Evolutionary conservation across 1,140 invertebrate species (phyloP).

Genomic region (Listronotus oregonensis): DNA sequence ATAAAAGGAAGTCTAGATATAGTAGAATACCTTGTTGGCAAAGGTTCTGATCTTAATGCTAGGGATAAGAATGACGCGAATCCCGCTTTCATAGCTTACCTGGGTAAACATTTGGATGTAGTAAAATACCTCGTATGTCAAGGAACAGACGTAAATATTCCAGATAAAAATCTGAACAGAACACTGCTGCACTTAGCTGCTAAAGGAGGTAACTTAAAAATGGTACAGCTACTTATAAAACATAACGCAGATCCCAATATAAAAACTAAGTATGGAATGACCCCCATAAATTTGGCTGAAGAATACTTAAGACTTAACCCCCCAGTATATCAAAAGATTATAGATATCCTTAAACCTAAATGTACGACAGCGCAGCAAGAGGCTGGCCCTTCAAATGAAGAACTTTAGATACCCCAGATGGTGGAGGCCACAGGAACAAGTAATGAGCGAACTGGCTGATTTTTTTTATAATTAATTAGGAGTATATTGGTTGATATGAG

Average conservation of each 20-base stretch:
- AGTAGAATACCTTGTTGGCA: not conserved
- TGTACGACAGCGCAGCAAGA: too few relatives aligned
- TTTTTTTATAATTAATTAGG: too few relatives aligned
- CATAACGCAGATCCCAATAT: not conserved
- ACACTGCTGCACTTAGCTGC: not conserved
- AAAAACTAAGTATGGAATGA: slow-evolving; percentile 3
- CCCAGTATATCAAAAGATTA: too few relatives aligned
- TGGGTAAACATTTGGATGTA: not conserved
- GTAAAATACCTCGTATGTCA: not conserved
- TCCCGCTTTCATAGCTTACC: not conserved
- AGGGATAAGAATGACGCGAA: not conserved
- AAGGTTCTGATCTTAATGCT: not conserved
- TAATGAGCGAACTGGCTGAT: too few relatives aligned
- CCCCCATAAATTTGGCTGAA: not conserved
- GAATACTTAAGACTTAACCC: too few relatives aligned
- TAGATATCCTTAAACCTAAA: too few relatives aligned
- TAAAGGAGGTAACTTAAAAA: not conserved
- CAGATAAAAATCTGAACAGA: not conserved
- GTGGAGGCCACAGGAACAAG: too few relatives aligned
- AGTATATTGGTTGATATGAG: too few relatives aligned
- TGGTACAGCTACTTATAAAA: not conserved
- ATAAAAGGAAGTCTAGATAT: not conserved
- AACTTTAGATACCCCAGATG: too few relatives aligned
- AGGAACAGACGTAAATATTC: not conserved
- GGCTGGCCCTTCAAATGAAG: too few relatives aligned